Percentiles rank a stretch among this genome's conserved stretches.
These are phyloP conservation scores for Myzus persicae DNA, from an alignment of 1,140 invertebrate species.

Conservation along the genomic window DNA sequence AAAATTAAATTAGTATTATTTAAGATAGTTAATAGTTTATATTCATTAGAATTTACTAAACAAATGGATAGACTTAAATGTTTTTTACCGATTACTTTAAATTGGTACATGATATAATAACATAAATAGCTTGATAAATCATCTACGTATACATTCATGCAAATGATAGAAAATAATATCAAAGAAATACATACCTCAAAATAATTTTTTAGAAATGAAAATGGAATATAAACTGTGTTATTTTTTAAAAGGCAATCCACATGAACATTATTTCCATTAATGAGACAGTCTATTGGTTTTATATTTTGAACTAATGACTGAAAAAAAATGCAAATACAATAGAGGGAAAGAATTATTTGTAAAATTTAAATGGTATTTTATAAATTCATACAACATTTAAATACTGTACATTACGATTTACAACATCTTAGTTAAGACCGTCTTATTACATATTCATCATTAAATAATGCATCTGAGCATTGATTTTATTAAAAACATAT, in stretches of 20 bases:
- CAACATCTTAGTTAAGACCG: neutral
- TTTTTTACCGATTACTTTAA: neutral
- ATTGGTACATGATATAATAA: neutral
- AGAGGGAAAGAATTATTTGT: neutral
- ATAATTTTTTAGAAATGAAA: slow-evolving; percentile 52
- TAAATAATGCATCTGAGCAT: neutral
- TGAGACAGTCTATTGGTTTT: slow-evolving; percentile 39
- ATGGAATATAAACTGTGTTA: slow-evolving; percentile 36
- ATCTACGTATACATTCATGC: neutral
- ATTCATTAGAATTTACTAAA: neutral
- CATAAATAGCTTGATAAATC: no score
- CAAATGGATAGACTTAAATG: neutral
- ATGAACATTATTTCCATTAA: slow-evolving; percentile 42
- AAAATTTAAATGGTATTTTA: neutral
- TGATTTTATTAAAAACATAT: no score
- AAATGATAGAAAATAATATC: neutral
- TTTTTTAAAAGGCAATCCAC: slow-evolving; percentile 42
- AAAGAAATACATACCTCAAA: slow-evolving; percentile 50
- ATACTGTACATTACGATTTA: neutral
- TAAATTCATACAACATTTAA: neutral
- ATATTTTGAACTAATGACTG: slow-evolving; percentile 23
- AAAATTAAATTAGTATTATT: slow-evolving; percentile 69
- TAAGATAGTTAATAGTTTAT: no score
- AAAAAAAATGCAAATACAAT: slow-evolving; percentile 22
- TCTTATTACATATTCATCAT: neutral